These are phyloP conservation scores for Alloscopus bannaensis DNA, from an alignment of 2,888 invertebrate species.

Conservation along the genomic window DNA sequence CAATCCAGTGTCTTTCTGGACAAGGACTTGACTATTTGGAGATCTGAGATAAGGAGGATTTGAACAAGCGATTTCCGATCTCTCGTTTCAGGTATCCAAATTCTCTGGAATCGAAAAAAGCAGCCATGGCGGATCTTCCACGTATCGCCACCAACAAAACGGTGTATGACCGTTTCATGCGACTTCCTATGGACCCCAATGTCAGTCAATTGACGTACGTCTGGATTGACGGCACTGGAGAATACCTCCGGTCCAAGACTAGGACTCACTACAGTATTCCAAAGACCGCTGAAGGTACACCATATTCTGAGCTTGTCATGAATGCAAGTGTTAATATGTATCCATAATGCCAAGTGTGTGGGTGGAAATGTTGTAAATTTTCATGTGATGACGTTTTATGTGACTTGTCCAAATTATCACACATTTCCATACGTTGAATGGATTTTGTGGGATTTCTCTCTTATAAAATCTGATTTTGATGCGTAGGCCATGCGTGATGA, in stretches of 20 bases:
- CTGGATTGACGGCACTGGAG: slow-evolving; percentile 96
- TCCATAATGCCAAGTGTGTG: no score
- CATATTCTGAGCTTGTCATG: no score
- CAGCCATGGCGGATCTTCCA: slow-evolving; percentile 39
- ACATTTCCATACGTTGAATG: no score
- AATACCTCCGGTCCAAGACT: slow-evolving; percentile 90
- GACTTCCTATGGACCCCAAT: slow-evolving; percentile 76
- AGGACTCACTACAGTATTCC: slow-evolving; percentile 77
- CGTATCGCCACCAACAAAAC: slow-evolving; percentile 37
- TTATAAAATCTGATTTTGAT: neutral
- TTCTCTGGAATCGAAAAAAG: no score
- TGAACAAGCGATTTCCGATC: neutral
- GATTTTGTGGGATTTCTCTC: no score
- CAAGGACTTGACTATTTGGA: no score
- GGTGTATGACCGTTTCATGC: slow-evolving; percentile 55
- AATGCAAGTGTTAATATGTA: no score
- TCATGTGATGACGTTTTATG: neutral
- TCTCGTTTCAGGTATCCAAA: no score
- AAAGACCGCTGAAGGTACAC: slow-evolving; percentile 53
- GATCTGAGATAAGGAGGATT: neutral
- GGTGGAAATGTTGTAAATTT: neutral
- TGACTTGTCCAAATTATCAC: no score
- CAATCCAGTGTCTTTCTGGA: no score
- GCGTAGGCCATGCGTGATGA: slow-evolving; percentile 79
- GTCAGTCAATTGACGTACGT: slow-evolving; percentile 91